Percentiles rank a stretch among this genome's conserved stretches.
phyloP scores from a whole-genome alignment of 1,140 invertebrate genomes.

The Drosophila persimilis region DNA sequence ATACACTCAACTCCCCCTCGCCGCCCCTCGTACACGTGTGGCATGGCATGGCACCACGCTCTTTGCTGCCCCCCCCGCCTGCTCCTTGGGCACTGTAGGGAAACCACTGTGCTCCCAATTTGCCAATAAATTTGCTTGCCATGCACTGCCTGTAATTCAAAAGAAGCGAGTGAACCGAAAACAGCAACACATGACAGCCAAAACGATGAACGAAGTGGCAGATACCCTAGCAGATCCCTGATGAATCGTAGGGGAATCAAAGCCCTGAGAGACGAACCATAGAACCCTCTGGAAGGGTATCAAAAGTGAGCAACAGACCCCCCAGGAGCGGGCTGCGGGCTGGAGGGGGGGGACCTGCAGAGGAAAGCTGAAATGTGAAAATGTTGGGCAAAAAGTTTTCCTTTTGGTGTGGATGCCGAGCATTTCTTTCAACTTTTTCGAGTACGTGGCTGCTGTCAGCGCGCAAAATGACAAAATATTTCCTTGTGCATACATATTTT shows the following conservation, averaged over 20 bases:
- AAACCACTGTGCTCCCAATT: constrained; percentile 77
- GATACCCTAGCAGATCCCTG: too few species aligned
- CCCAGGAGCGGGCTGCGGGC: too few species aligned
- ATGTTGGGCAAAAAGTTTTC: constrained; percentile 56
- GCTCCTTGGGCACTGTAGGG: constrained; percentile 1
- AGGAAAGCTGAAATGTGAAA: constrained; percentile 34
- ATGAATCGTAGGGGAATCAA: too few species aligned
- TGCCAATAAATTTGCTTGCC: constrained; percentile 80
- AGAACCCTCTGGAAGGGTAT: too few species aligned
- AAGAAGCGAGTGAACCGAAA: constrained; percentile 35
- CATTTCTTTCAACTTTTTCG: constrained; percentile 27
- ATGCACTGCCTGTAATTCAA: constrained; percentile 73
- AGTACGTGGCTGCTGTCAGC: constrained; percentile 41
- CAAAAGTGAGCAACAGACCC: too few species aligned
- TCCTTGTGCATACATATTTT: constrained; percentile 6
- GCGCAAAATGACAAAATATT: constrained; percentile 47
- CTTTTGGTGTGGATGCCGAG: background rate
- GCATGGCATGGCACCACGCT: too few species aligned
- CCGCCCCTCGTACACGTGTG: background rate
- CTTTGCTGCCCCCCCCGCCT: background rate
- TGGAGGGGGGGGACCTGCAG: too few species aligned
- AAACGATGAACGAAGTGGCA: background rate
- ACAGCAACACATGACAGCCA: constrained; percentile 20
- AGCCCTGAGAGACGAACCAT: too few species aligned
- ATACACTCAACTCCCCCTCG: constrained; percentile 57